Percentiles rank a stretch among this genome's conserved stretches.
phyloP scores from a whole-genome alignment of 2,888 invertebrate genomes.

The Gandaritis pyraliata region DNA sequence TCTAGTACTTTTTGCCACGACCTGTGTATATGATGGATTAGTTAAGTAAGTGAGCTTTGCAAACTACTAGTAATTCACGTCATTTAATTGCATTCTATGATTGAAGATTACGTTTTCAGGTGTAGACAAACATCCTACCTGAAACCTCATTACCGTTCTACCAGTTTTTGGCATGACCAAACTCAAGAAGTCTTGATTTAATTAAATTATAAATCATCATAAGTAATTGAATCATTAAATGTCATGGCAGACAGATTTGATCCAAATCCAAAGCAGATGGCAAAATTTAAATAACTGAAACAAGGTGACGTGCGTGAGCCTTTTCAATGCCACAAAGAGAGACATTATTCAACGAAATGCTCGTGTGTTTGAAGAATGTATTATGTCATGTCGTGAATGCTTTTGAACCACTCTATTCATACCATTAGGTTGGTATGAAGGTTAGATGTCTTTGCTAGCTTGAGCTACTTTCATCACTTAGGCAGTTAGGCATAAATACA shows the following conservation, averaged over 20 bases:
- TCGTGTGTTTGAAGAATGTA: conserved; percentile 24
- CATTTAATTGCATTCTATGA: too few relatives aligned
- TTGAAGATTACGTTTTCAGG: too few relatives aligned
- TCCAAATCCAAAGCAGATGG: conserved; percentile 12
- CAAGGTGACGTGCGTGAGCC: conserved; percentile 24
- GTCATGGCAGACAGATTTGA: not conserved
- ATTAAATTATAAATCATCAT: not conserved
- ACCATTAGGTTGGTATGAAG: conserved; percentile 23
- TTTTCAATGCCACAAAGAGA: conserved; percentile 33
- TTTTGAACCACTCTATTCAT: conserved; percentile 30
- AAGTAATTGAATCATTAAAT: conserved; percentile 3
- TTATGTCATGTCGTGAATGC: conserved; percentile 31
- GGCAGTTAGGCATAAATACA: too few relatives aligned
- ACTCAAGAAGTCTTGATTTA: not conserved
- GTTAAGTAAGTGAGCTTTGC: conserved; percentile 1
- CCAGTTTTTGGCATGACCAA: too few relatives aligned
- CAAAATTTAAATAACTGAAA: conserved; percentile 13
- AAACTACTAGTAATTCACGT: not conserved
- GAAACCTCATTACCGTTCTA: too few relatives aligned
- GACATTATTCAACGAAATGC: conserved; percentile 28
- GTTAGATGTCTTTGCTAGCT: not conserved
- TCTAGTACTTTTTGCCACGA: not conserved
- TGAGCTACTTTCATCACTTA: not conserved
- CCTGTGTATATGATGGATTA: not conserved
- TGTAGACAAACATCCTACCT: too few relatives aligned